Evolutionary conservation across 2,888 invertebrate genomes (phyloP).

Genomic region (Panopea generosa): DNA sequence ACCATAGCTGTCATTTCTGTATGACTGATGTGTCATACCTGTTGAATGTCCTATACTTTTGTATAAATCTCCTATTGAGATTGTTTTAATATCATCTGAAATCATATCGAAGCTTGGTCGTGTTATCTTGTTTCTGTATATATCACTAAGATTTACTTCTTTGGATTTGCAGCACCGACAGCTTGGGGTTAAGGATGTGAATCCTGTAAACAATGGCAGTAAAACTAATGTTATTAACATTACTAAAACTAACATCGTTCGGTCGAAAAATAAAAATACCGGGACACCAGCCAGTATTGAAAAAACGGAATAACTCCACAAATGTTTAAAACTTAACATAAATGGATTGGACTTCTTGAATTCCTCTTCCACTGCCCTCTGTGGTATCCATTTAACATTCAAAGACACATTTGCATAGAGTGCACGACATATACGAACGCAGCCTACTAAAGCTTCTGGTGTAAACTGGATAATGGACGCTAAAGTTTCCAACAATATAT

Average conservation of each 20-base stretch:
- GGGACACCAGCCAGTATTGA: constrained; percentile 50
- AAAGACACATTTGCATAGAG: constrained; percentile 71
- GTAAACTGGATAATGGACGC: constrained; percentile 79
- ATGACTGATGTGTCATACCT: no score
- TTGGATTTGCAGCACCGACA: no score
- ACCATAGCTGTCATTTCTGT: no score
- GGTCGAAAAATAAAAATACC: constrained; percentile 63
- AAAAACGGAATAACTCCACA: constrained; percentile 75
- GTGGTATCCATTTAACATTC: constrained; percentile 78
- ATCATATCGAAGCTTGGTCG: no score
- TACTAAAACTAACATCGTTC: constrained; percentile 62
- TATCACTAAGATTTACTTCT: no score
- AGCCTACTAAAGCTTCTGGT: constrained; percentile 78
- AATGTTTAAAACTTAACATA: constrained; percentile 74
- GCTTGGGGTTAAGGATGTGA: constrained; percentile 74
- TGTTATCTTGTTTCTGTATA: no score
- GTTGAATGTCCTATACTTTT: no score
- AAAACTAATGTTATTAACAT: constrained; percentile 72
- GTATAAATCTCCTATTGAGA: no score
- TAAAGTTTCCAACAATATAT: constrained; percentile 72
- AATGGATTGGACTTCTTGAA: constrained; percentile 76
- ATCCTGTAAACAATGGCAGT: constrained; percentile 74
- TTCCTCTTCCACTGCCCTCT: constrained; percentile 77
- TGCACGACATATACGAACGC: constrained; percentile 74
- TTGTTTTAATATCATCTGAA: no score